Evolutionary conservation across 2,113 vertebrate species (phyloP), one percentile per base, ranked within the genome.

Genomic region (Gnathonemus echidnorhynchus): DNA sequence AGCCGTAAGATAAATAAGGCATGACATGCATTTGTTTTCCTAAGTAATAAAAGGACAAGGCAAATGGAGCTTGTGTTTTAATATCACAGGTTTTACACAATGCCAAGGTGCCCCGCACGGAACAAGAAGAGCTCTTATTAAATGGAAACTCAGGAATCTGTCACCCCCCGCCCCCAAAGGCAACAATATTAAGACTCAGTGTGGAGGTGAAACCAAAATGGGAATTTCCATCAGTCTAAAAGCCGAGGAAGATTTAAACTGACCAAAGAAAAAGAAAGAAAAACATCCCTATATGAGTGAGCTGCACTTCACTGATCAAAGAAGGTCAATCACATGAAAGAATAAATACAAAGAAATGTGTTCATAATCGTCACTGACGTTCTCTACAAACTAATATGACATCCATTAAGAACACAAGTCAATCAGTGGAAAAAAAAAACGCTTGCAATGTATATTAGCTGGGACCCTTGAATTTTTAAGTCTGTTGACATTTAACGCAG

Each of bases 121-220:
- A 48, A 45, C 85, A 49, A 52, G 85, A 66, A 24, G 3, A 42
- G 56, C 83, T 90, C 42, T 27, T 86, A 86, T 90, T 89, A 48
- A 86, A 89, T 3, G 74, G 74, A 21, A 89, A 90, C 45, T 87
- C 3, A 19, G 62, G 49, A 35, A 56, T 49, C 27, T 56, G 35
- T 49, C 53, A 21, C 24, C 45, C 15, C 70, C 70, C 15, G 3
- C 31, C 70, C 27, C 21, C n/a, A 39, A 31, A 77, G 31, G 31
- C 70, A 77, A 77, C 70, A 77, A 77, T 39, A 77, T 77, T 13
- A 39, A 39, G 35, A 80, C 35, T 39, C 74, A 80, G 74, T 42
- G 74, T 39, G 74, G 74, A 42, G 35, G 15, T 17, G 4, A 80
- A 31, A 80, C 15, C 74, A 80, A 80, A 80, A 80, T 42, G 35